Conservation (phyloP, 1,140 invertebrate species). For the Whitmania pigra region DNA sequence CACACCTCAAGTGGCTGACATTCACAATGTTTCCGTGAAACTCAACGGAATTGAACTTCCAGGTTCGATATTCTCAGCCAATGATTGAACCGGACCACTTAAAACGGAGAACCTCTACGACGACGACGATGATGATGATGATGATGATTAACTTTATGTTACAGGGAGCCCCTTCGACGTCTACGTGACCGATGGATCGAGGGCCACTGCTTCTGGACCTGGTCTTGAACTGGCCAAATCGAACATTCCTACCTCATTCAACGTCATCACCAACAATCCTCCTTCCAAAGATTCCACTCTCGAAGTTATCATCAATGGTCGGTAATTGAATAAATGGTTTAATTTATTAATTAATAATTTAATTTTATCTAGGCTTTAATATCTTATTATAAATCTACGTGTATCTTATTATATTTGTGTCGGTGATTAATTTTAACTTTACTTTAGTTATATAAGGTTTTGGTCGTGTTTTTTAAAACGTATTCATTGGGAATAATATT, state of each 20-base stretch:
- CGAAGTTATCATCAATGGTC: no score
- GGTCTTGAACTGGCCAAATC: constrained; percentile 55
- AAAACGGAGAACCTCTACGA: background rate
- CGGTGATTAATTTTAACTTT: no score
- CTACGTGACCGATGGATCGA: constrained; percentile 34
- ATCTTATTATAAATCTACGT: no score
- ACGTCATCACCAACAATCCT: constrained; percentile 55
- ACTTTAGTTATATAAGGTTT: no score
- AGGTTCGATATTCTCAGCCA: constrained; percentile 41
- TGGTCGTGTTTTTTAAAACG: no score
- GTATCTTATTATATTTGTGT: no score
- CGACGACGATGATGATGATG: constrained; percentile 8
- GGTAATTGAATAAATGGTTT: no score
- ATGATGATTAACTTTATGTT: background rate
- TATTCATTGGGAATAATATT: no score
- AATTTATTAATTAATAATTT: no score
- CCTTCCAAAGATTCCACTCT: no score
- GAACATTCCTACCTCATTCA: constrained; percentile 65
- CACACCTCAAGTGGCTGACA: constrained; percentile 78
- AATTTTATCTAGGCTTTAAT: no score
- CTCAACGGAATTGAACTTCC: constrained; percentile 92
- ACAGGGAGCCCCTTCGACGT: constrained; percentile 38
- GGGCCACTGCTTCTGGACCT: constrained; percentile 30
- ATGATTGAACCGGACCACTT: no score
- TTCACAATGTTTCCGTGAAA: constrained; percentile 71